A percentile compares a stretch with the other conserved stretches of the same genome.
These are phyloP conservation scores for Mirounga angustirostris DNA, from an alignment of 2,113 vertebrate genomes.

Conservation along the genomic window DNA sequence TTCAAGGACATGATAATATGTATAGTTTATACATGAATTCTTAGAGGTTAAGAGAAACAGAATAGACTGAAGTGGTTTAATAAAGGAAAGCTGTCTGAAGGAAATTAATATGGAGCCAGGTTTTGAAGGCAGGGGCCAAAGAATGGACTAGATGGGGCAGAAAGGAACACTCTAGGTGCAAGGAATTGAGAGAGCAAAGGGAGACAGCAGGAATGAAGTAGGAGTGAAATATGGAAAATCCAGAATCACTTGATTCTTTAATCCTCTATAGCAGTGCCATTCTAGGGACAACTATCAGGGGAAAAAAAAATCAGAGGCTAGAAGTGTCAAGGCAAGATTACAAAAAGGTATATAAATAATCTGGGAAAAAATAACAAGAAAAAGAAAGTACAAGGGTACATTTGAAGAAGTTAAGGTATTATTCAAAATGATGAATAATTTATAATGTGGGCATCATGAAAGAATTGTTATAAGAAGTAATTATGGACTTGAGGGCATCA, in stretches of 20 bases:
- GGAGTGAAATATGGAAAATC: background rate
- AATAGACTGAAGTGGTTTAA: background rate
- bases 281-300: background rate
- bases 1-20: background rate
- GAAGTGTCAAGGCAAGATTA: conserved; percentile 1
- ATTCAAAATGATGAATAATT: conserved; percentile 66
- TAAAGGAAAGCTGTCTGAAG: background rate
- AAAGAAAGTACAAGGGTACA: background rate
- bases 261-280: background rate
- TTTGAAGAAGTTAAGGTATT: conserved; percentile 63
- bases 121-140: background rate
- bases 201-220: background rate
- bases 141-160: background rate
- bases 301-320: background rate
- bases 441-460: background rate
- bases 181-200: background rate
- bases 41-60: background rate
- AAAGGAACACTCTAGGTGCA: background rate
- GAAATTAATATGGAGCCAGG: background rate
- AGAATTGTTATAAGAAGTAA: conserved; percentile 35
- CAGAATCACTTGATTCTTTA: background rate
- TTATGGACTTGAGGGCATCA: background rate
- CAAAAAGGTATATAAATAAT: conserved; percentile 26
- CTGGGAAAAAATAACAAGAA: background rate
- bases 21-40: background rate